Base-by-base conservation (phyloP, 2,888 invertebrate species). In the Selenia dentaria region DNA sequence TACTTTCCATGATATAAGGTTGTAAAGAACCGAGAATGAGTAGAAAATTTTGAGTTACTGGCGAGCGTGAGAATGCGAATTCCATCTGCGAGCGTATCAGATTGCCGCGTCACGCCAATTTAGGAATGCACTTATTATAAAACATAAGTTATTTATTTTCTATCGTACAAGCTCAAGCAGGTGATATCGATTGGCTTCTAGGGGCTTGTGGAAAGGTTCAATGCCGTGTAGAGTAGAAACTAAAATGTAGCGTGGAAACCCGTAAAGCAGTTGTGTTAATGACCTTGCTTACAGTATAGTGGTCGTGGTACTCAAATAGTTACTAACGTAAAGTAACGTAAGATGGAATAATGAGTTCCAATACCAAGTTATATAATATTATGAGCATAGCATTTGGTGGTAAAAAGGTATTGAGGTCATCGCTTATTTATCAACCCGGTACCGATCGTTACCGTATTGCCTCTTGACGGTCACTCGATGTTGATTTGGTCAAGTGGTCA, bases 171-270 rank as follows among this genome's bases (percentile, higher is more conserved):
- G 32, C 10, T 8, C 10, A 8, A 25, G 10, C 25, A 28, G 6
- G 5, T 3, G 3, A 2, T 28, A 45, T 45, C 26, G 39, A 35
- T 38, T 29, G 26, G n/a, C 25, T 20, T 10, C 2, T 12, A 22
- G 2, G 2, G 18, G 9, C 31, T 22, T 9, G 13, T 27, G 10
- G 29, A 33, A 20, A 16, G 25, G 34, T 46, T 46, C 40, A 48
- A 48, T 48, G 41, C 25, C 33, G 18, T 20, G 4, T 25, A 9
- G 22, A 26, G 27, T n/a, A 38, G 22, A 8, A 38, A 6, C 20
- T 37, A 42, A 37, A 41, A 41, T 41, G 37, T 48, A 20, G 47
- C 47, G 47, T 48, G 47, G 24, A 41, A 33, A 37, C 31, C 41
- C 29, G 41, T 41, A 10, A 34, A 39, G 35, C 39, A 38, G 33